phyloP scores from a whole-genome alignment of 2,797 vertebrate species.

The Triplophysa bombifrons region DNA sequence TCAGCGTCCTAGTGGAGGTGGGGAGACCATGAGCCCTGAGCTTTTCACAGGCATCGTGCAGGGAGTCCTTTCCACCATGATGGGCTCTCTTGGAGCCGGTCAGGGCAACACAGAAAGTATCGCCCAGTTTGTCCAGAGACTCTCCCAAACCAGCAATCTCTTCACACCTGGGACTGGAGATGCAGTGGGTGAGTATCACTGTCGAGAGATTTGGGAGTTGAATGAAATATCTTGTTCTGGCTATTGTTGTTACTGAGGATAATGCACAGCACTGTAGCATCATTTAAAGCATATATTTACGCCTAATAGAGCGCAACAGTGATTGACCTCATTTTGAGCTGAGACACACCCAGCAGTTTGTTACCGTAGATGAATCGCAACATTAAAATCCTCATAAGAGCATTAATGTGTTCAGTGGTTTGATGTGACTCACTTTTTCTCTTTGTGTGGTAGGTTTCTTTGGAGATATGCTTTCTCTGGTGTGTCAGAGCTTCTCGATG shows the following conservation, averaged over 20 bases:
- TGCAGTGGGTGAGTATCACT: conserved; percentile 71
- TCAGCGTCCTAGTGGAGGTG: conserved; percentile 50
- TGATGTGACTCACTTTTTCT: neutral
- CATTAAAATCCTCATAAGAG: neutral
- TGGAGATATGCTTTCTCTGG: conserved; percentile 87
- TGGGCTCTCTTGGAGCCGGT: conserved; percentile 86
- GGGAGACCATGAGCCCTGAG: conserved; percentile 84
- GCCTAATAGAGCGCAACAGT: neutral
- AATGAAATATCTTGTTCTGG: neutral
- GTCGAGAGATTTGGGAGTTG: neutral
- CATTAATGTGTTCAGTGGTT: neutral
- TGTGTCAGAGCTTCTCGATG: conserved; percentile 94
- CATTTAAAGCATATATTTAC: neutral
- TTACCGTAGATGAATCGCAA: neutral
- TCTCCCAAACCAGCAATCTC: conserved; percentile 89
- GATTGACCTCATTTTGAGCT: neutral
- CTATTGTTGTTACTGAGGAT: neutral
- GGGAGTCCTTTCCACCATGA: conserved; percentile 87
- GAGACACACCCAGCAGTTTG: no score
- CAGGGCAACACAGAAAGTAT: conserved; percentile 91
- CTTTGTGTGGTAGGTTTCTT: conserved; percentile 80
- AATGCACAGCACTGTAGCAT: neutral
- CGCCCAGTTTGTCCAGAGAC: conserved; percentile 89
- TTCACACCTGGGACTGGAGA: conserved; percentile 88
- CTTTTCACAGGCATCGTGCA: conserved; percentile 91